Percentiles rank a stretch among this genome's conserved stretches.
Conservation (phyloP, 2,888 invertebrate species). For the Lapara coniferarum region DNA sequence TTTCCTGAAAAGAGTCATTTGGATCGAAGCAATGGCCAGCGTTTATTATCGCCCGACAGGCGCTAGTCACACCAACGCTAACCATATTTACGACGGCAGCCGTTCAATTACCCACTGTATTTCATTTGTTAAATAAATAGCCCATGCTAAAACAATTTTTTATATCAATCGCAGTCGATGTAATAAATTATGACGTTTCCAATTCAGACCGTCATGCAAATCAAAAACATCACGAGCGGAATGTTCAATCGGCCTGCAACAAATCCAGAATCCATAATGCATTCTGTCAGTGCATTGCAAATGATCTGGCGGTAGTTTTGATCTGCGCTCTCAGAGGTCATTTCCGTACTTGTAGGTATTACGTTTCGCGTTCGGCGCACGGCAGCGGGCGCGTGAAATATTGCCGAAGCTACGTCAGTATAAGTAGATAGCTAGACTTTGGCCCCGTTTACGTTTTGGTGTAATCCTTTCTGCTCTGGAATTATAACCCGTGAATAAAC, state of each 20-base stretch:
- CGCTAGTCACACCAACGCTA: conserved; percentile 37
- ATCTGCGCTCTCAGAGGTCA: conserved; percentile 58
- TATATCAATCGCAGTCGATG: conserved; percentile 25
- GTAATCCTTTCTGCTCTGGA: conserved; percentile 67
- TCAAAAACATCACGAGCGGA: conserved; percentile 37
- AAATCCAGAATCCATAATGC: conserved; percentile 49
- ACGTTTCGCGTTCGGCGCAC: conserved; percentile 67
- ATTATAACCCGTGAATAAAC: conserved; percentile 77
- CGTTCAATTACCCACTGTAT: conserved; percentile 36
- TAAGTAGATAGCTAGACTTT: no score
- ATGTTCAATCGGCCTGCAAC: conserved; percentile 46
- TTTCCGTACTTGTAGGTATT: conserved; percentile 73
- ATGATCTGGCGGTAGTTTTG: conserved; percentile 49
- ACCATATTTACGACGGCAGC: conserved; percentile 48
- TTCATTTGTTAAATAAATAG: conserved; percentile 33
- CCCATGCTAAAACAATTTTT: background rate
- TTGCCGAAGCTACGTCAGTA: conserved; percentile 67
- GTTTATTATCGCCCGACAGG: conserved; percentile 57
- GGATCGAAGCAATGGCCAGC: conserved; percentile 53
- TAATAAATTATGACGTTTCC: conserved; percentile 26
- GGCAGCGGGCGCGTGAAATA: conserved; percentile 68
- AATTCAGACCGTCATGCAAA: conserved; percentile 33
- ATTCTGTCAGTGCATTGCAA: conserved; percentile 72
- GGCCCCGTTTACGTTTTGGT: conserved; percentile 74
- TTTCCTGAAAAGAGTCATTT: conserved; percentile 59